Evolutionary conservation across 2,113 vertebrate genomes (phyloP).

Genomic region (Chauna torquata): DNA sequence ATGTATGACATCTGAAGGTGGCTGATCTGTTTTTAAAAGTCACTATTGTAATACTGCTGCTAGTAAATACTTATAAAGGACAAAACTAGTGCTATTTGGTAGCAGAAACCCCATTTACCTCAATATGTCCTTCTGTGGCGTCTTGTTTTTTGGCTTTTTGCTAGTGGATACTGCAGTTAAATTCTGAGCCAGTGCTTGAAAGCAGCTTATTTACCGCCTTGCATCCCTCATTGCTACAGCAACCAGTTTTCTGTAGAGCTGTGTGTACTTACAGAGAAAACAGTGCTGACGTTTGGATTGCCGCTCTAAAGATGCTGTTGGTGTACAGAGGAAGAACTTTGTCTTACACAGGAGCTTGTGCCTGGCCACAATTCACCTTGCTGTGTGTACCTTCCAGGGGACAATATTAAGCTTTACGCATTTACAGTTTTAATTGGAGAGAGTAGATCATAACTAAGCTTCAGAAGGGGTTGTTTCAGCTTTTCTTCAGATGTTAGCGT

Average conservation of each 20-base stretch:
- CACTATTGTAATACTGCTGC: not conserved
- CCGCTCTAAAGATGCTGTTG: constrained; percentile 12
- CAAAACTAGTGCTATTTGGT: not conserved
- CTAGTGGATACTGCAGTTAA: not conserved
- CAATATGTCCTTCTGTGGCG: not conserved
- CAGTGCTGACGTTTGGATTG: not conserved
- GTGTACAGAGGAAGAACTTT: not conserved
- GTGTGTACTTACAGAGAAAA: not conserved
- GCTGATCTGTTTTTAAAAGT: not conserved
- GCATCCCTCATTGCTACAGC: constrained; percentile 63
- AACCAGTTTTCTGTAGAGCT: constrained; percentile 11
- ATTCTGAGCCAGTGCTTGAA: constrained; percentile 42
- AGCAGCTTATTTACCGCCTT: constrained; percentile 43
- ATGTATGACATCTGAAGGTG: not conserved
- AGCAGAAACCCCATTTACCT: constrained; percentile 55
- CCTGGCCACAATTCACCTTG: constrained; percentile 42
- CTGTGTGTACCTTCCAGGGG: constrained; percentile 78
- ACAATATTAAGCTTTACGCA: not conserved
- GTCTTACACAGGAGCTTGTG: constrained; percentile 38
- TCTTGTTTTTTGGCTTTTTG: constrained; percentile 11
- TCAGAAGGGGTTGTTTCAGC: not conserved
- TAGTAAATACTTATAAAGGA: not conserved
- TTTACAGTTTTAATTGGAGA: not conserved
- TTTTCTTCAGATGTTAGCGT: not conserved
- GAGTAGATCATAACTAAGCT: not conserved